Conservation (phyloP, 2,113 vertebrate genomes). For the Mesitornis unicolor region DNA sequence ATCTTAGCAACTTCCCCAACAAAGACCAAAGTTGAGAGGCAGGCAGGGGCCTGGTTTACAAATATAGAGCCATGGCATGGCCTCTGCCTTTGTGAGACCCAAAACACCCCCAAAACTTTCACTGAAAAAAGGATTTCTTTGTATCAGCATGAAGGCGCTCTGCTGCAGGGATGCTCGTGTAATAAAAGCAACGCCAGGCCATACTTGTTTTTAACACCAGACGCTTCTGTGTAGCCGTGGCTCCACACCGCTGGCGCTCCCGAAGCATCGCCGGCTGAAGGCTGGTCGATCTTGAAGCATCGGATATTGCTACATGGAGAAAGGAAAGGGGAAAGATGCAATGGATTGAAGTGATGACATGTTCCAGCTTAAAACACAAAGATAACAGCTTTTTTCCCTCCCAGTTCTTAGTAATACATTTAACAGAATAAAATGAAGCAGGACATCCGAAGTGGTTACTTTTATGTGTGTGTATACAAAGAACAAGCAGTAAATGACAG, state of each 20-base stretch:
- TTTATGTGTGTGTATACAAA: background rate
- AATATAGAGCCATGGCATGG: background rate
- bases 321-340: background rate
- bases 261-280: conserved; percentile 83
- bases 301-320: conserved; percentile 88
- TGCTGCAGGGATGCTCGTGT: background rate
- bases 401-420: background rate
- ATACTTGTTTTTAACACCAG: conserved; percentile 96
- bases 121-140: background rate
- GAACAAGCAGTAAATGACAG: background rate
- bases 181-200: background rate
- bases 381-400: background rate
- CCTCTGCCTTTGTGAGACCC: background rate
- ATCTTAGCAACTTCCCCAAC: conserved; percentile 68
- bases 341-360: background rate
- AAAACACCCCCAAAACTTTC: background rate
- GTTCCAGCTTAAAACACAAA: background rate
- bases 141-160: background rate
- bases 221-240: conserved; percentile 95
- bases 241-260: conserved; percentile 95
- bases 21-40: conserved; percentile 8
- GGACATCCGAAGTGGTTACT: background rate
- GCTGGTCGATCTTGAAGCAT: conserved; percentile 95
- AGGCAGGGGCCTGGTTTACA: background rate
- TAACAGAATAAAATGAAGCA: background rate